Evolutionary conservation across 1,140 invertebrate species (phyloP).

Genomic region (Bombus haemorrhoidalis): DNA sequence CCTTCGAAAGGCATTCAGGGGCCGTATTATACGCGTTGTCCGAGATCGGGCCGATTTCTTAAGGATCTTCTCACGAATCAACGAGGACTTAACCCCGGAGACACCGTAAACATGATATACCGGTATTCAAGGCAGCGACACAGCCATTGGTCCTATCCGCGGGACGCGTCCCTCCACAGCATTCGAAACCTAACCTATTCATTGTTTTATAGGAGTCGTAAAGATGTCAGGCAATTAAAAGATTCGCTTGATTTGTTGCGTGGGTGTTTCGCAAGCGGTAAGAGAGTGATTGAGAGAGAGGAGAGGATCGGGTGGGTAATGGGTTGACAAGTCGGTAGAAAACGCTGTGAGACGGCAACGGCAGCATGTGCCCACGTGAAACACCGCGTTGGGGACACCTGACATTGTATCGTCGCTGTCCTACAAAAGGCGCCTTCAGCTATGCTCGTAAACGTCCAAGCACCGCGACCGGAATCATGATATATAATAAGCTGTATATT

Average conservation of each 20-base stretch:
- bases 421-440: conserved; percentile 59
- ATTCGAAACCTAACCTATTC: conserved; percentile 62
- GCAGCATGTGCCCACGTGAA: conserved; percentile 48
- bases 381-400: conserved; percentile 55
- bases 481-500: conserved; percentile 75
- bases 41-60: conserved; percentile 24
- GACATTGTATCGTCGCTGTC: conserved; percentile 65
- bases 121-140: conserved; percentile 37
- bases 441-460: conserved; percentile 67
- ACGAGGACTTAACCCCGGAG: conserved; percentile 30
- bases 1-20: not conserved
- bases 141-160: conserved; percentile 25
- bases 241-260: conserved; percentile 69
- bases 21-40: conserved; percentile 1
- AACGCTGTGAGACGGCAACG: conserved; percentile 30
- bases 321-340: conserved; percentile 43
- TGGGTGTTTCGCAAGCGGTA: conserved; percentile 40
- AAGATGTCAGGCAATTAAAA: conserved; percentile 75
- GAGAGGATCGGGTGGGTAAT: too few relatives aligned
- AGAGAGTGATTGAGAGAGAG: not conserved
- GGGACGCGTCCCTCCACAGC: not conserved
- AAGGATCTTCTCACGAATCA: conserved; percentile 50
- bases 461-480: conserved; percentile 46
- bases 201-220: conserved; percentile 75
- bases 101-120: conserved; percentile 71